Base-by-base conservation (phyloP, 2,888 invertebrate species). In the Clistopyga incitator region DNA sequence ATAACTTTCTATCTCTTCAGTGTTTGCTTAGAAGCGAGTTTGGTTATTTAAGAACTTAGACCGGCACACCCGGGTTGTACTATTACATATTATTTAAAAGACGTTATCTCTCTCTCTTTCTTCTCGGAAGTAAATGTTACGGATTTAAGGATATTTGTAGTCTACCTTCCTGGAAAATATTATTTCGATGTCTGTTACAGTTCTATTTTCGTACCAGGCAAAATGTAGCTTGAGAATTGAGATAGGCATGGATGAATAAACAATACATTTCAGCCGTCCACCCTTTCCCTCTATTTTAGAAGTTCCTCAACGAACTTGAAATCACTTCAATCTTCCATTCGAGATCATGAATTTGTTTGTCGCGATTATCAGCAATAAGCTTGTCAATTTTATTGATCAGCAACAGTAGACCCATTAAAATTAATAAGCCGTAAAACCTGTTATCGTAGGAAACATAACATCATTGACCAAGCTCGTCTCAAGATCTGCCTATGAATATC, bases 41-140 rank as follows among this genome's bases (percentile, higher is more conserved):
- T 29, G 59, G 34, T 34, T 61, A 61, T 34, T 61, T 61, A 61
- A 34, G 59, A 34, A 34, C 59, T 29, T 34, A 18, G 18, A 61
- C 23, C 25, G n/a, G 34, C 8, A 34, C 15, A n/a, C 29, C 2
- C 15, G 10, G 29, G 15, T n/a, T 13, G 29, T 59, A 25, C 29
- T 15, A n/a, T 8, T n/a, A 61, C 18, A n/a, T 61, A 61, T 61
- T 34, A 34, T 18, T 34, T n/a, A 11, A 6, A n/a, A n/a, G 34
- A 61, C 59, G 8, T 1, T 61, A 6, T 29, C 18, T 8, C 34
- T 34, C 29, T n/a, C 8, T 29, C 18, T 8, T 61, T 34, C 29
- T n/a, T n/a, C 15, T 61, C 8, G 2, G 18, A 34, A 61, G 34
- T 29, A 15, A 18, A 29, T 29, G n/a, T 34, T 6, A n/a, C n/a